phyloP scores from a whole-genome alignment of 2,113 vertebrate genomes.

The Alethe diademata region DNA sequence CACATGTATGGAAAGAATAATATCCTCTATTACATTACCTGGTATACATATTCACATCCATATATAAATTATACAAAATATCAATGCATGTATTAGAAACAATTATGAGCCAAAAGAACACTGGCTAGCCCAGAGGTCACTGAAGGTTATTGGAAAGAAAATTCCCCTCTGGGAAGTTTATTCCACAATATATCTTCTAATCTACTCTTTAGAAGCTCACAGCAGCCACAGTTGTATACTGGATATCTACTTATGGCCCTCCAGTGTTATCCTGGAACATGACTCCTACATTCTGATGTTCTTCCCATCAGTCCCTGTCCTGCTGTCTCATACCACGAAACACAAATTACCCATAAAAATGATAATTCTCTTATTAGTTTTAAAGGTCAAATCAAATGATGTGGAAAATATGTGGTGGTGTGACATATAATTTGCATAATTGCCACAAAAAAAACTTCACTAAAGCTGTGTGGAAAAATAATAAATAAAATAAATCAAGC shows the following conservation, averaged over 20 bases:
- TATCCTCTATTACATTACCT: background rate
- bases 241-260: background rate
- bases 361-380: slow-evolving; percentile 61
- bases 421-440: slow-evolving; percentile 60
- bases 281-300: background rate
- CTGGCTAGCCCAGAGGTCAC: background rate
- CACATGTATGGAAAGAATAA: background rate
- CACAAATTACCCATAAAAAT: slow-evolving; percentile 56
- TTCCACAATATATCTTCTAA: background rate
- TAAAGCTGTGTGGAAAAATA: background rate
- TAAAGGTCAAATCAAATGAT: slow-evolving; percentile 63
- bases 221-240: background rate
- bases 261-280: background rate
- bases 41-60: background rate
- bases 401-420: slow-evolving; percentile 27
- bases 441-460: slow-evolving; percentile 20
- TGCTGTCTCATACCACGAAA: background rate
- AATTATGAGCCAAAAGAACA: background rate
- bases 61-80: background rate
- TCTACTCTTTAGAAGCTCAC: background rate
- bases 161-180: background rate
- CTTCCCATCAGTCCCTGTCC: background rate
- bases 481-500: background rate
- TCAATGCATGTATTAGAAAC: background rate
- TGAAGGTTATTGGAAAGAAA: background rate